Base-by-base conservation (phyloP, 2,888 invertebrate species). In the Crematogaster levior region DNA sequence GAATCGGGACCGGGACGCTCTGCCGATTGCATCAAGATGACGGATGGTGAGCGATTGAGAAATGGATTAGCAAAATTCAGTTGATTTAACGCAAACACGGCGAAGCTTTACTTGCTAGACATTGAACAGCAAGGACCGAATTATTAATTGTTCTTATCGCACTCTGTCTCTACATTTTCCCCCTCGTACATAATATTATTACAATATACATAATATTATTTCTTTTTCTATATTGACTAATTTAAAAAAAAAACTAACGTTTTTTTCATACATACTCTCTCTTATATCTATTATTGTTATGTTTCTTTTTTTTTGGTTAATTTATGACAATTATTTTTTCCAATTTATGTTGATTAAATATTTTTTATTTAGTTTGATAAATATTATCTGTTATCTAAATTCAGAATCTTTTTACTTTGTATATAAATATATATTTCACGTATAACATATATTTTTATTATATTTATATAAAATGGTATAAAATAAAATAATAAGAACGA, bases 41-140 rank as follows among this genome's bases (percentile, higher is more conserved):
- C 80, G 12, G 18, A 83, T 10, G 88, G 87, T 88, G 83, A 88
- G 87, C 81, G 9, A 53, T 61, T 68, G 43, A 46, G n/a, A 1
- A 60, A 40, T 15, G 0, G 10, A 37, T 15, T 6, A 24, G 12
- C 9, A 15, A 34, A 63, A 46, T 34, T 30, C 21, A 12, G 10
- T 61, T 34, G 48, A 37, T 34, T 74, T 63, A 34, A 63, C 3
- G 21, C 10, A 24, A 18, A 46, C 7, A 12, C 5, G 6, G 10
- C 10, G 6, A 48, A 46, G 6, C 0, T n/a, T 21, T 12, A 10
- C 30, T 30, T 21, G 30, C 1, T 27, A 15, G 3, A 43, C 18
- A 40, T 1, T 24, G 15, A 24, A 24, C 15, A 40, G 24, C 3
- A 21, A 63, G 1, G 24, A 40, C 24, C 3, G 24, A 40, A 40